Base-by-base conservation (phyloP, 1,140 invertebrate genomes). In the Saccostrea echinata region DNA sequence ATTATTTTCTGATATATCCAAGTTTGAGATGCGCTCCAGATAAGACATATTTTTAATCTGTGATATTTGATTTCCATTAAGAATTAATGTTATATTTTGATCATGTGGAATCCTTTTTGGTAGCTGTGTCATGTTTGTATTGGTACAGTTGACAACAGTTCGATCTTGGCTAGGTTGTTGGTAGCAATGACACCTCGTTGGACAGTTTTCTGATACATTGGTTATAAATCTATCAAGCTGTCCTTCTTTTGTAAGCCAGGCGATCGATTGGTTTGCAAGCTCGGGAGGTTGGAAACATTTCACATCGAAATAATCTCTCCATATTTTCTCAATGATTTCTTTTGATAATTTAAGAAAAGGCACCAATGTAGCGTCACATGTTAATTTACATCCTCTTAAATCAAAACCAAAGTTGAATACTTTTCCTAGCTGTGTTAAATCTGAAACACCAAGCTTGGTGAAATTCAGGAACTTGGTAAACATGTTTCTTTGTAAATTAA, bases 111-210 rank as follows among this genome's bases (percentile, higher is more conserved):
- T n/a, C 30, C 81, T 18, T 2, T 55, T 1, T 4, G 86, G 86
- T 68, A 89, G 18, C 18, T 64, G 12, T 30, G 11, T 82, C 55
- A 87, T 27, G 61, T 80, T 51, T 55, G 21, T 27, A 64, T 21
- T 52, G 55, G 71, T 68, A 51, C 88, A 89, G 43, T 89, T 76
- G 33, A 89, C 88, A 85, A 86, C 57, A 30, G 84, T 83, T 43
- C 83, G 30, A 4, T 57, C 53, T 35, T 84, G 53, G 24, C 43
- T 86, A 27, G 88, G 86, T 43, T 89, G 86, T 51, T 87, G 51
- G 51, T 71, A 85, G 80, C 88, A 89, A 27, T 71, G 24, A 68
- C 88, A 89, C 0, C 51, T 27, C 8, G 6, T 35, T 27, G 88
- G 88, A 57, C 88, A 89, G 35, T 24, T 71, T 24, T 86, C 64